A percentile compares a stretch with the other conserved stretches of the same genome.
Evolutionary conservation across 35 echinoderm and acorn worm species (phyloP).

Genomic region (Lytechinus variegatus): DNA sequence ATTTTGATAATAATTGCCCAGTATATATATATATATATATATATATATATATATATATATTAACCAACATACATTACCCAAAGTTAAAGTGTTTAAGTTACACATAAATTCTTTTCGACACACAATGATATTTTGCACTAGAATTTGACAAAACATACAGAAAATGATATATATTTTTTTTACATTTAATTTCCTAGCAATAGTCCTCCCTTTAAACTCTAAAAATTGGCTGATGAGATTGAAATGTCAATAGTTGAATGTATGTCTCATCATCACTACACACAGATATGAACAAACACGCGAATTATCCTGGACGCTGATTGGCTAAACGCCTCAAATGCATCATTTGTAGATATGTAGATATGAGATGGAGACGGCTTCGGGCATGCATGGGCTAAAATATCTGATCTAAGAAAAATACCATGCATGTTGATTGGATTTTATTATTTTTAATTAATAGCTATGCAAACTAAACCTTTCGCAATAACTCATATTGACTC

Average conservation of each 20-base stretch:
- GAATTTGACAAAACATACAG: too few relatives aligned
- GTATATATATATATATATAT: too few relatives aligned
- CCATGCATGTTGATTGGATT: background rate
- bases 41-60: too few relatives aligned
- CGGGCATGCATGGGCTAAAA: background rate
- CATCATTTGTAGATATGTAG: background rate
- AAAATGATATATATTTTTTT: background rate
- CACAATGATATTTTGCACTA: background rate
- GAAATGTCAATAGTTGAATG: background rate
- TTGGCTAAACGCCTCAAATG: background rate
- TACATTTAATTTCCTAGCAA: background rate
- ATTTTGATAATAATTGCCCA: too few relatives aligned
- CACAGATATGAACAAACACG: background rate
- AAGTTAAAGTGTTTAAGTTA: too few relatives aligned
- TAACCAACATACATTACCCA: too few relatives aligned
- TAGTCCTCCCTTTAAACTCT: background rate
- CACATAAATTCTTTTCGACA: too few relatives aligned
- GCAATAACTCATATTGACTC: too few relatives aligned
- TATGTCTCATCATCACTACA: background rate
- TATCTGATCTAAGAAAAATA: background rate
- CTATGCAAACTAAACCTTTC: too few relatives aligned
- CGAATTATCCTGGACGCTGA: background rate
- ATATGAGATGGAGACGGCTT: background rate
- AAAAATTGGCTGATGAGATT: background rate
- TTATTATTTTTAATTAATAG: too few relatives aligned